Evolutionary conservation across 2,113 vertebrate genomes (phyloP).

Genomic region (Aptenodytes forsteri): DNA sequence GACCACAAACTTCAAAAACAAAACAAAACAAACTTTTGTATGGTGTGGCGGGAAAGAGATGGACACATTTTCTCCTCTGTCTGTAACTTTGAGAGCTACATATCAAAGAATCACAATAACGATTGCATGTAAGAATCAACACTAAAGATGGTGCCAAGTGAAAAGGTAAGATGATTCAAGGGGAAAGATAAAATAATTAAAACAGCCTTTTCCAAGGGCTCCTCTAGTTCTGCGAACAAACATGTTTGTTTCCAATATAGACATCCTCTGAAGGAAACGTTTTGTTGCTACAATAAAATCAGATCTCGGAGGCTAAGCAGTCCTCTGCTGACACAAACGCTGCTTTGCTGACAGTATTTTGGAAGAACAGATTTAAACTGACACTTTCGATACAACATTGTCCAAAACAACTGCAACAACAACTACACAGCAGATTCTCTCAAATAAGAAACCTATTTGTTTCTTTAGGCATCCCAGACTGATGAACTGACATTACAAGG

Average conservation of each 20-base stretch:
- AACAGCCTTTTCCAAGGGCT: background rate
- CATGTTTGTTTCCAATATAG: background rate
- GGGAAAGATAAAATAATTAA: background rate
- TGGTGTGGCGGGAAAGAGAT: background rate
- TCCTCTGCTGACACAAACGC: background rate
- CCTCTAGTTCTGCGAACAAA: rapidly evolving
- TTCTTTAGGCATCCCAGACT: background rate
- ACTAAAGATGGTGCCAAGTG: background rate
- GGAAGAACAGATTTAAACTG: background rate
- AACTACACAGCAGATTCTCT: background rate
- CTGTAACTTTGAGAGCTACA: background rate
- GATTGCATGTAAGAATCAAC: background rate
- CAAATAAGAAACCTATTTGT: background rate
- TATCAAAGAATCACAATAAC: background rate
- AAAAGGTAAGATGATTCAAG: background rate
- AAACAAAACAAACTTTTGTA: background rate
- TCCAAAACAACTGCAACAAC: background rate
- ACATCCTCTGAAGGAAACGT: background rate
- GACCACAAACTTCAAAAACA: background rate
- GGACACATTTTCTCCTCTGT: background rate
- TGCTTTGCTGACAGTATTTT: background rate
- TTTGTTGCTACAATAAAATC: background rate
- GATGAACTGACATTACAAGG: background rate
- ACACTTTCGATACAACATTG: background rate
- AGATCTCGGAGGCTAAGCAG: background rate